Evolutionary conservation across 1,140 invertebrate species (phyloP), one percentile per base, ranked within the genome.

Genomic region (Drosophila orosa): DNA sequence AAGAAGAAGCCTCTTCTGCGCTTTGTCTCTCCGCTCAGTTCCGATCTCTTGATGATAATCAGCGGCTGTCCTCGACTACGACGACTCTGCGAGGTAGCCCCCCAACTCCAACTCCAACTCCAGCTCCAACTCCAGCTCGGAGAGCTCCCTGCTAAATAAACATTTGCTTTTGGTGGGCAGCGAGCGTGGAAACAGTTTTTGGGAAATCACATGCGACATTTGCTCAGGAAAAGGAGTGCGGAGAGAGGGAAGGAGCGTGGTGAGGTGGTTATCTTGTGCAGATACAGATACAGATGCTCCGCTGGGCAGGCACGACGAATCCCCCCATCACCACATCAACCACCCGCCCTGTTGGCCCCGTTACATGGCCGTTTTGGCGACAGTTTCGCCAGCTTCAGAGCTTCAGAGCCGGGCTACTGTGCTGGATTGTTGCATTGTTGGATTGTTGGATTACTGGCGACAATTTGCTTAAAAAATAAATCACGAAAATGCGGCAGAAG

Each of bases 381-480:
- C 81, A 86, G 74, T 82, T 83, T 78, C 48, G 33, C 57, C 47
- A 57, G 62, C 57, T 42, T 19, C 47, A 48, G 47, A 44, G 12
- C 55, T 24, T 12, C 27, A 15, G 19, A 19, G 59, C 19, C 25
- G n/a, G 33, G 56, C 63, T 39, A 54, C 58, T 61, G 45, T 61
- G 40, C 37, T 57, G 58, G 50, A 25, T 57, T 24, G 45, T 17
- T 50, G 47, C 19, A 40, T 59, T 58, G 35, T 13, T 33, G 56
- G 27, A 42, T 61, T 61, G 56, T 37, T 61, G 47, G 39, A 47
- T 40, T 68, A 58, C 66, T 69, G 63, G 83, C 83, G 83, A 86
- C 83, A 86, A 86, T 86, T 86, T 86, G 83, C 83, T 87, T 86
- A 84, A 89, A 89, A 87, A 89, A 87, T 87, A 87, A 87, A 87